phyloP scores from a whole-genome alignment of 2,113 vertebrate genomes.

The Tichodroma muraria region DNA sequence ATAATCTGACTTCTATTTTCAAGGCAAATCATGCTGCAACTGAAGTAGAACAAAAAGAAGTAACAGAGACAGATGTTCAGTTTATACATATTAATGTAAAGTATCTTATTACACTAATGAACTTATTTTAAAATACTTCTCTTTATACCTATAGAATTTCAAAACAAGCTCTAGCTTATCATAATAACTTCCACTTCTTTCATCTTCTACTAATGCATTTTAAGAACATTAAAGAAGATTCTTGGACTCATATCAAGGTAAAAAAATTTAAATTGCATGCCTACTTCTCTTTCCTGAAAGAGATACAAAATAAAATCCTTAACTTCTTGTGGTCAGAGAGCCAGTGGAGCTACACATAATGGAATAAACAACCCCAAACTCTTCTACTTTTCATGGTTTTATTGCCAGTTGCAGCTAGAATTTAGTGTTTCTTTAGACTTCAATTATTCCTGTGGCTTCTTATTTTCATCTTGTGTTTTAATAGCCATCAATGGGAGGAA shows the following conservation, averaged over 20 bases:
- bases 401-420: not conserved
- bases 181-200: constrained; percentile 30
- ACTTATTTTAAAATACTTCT: constrained; percentile 5
- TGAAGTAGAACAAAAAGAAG: not conserved
- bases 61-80: not conserved
- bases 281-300: not conserved
- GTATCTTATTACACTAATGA: constrained; percentile 34
- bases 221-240: constrained; percentile 11
- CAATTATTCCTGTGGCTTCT: not conserved
- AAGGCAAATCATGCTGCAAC: not conserved
- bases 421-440: not conserved
- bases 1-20: not conserved
- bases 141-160: constrained; percentile 33
- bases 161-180: constrained; percentile 40
- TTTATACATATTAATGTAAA: constrained; percentile 48
- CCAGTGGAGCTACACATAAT: not conserved
- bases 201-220: constrained; percentile 33
- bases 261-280: not conserved
- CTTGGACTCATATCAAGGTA: constrained; percentile 41
- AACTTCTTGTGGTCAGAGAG: not conserved
- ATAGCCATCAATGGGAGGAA: not conserved
- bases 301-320: not conserved
- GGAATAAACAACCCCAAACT: not conserved
- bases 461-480: not conserved
- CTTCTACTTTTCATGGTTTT: not conserved